Evolutionary conservation across 2,888 invertebrate species (phyloP).

Genomic region (Philereme transversata): DNA sequence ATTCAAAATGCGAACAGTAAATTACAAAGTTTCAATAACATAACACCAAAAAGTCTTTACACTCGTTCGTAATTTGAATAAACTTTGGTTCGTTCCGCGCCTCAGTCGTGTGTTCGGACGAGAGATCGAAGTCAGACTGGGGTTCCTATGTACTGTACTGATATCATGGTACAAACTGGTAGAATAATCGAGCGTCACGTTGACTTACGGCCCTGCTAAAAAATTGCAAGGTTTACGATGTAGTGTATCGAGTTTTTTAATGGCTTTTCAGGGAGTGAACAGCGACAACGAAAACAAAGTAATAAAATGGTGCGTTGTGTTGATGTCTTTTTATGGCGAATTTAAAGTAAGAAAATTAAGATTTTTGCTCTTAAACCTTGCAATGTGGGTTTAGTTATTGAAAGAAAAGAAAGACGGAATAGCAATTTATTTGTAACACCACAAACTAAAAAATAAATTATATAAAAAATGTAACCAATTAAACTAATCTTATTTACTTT

Average conservation of each 20-base stretch:
- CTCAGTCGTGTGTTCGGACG: conserved; percentile 44
- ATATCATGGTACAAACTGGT: conserved; percentile 29
- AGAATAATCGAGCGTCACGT: conserved; percentile 1
- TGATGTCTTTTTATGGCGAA: conserved; percentile 18
- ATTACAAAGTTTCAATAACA: conserved; percentile 20
- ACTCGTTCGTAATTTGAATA: conserved; percentile 33
- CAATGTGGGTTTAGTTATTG: background rate
- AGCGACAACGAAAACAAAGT: conserved; percentile 20
- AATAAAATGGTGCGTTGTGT: conserved; percentile 27
- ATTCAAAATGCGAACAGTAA: conserved; percentile 6
- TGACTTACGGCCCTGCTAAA: conserved; percentile 28
- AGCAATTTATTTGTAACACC: too few species aligned
- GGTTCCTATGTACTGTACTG: conserved; percentile 6
- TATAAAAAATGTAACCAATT: too few species aligned
- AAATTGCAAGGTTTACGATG: conserved; percentile 25
- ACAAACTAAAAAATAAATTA: too few species aligned
- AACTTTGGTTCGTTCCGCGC: conserved; percentile 29
- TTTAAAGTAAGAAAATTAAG: conserved; percentile 3
- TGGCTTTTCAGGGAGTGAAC: conserved; percentile 3
- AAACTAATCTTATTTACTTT: too few species aligned
- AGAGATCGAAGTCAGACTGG: conserved; percentile 48
- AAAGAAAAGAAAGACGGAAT: too few species aligned
- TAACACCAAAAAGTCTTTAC: conserved; percentile 29
- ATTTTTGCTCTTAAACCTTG: background rate
- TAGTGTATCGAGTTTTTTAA: conserved; percentile 3